These are phyloP conservation scores for Harpalus rufipes DNA, from an alignment of 2,888 invertebrate species.

Conservation along the genomic window DNA sequence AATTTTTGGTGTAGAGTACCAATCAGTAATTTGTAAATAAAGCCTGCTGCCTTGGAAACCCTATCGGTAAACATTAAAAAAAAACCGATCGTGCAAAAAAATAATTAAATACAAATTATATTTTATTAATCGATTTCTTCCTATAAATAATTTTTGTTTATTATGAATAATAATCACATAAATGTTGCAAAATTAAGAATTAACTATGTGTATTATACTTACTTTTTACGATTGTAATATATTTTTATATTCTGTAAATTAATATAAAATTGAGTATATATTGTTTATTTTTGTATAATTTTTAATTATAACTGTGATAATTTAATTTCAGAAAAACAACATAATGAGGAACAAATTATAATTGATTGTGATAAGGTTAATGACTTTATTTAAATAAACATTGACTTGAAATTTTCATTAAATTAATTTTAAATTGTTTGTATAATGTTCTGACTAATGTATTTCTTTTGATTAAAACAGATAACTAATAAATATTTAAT, in stretches of 20 bases:
- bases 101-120: too few species aligned
- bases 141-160: too few species aligned
- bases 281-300: not conserved
- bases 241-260: not conserved
- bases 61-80: too few species aligned
- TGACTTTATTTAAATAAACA: not conserved
- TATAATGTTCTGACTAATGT: not conserved
- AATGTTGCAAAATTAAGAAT: too few species aligned
- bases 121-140: too few species aligned
- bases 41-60: too few species aligned
- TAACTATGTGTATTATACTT: too few species aligned
- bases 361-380: not conserved
- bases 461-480: not conserved
- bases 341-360: not conserved
- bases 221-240: too few species aligned
- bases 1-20: too few species aligned
- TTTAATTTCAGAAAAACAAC: not conserved
- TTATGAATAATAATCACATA: too few species aligned
- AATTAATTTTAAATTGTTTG: constrained; percentile 5
- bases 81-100: too few species aligned
- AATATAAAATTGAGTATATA: not conserved
- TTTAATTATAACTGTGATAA: not conserved
- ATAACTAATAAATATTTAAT: constrained; percentile 38
- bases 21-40: too few species aligned
- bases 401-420: not conserved